Base-by-base conservation (phyloP, 2,797 vertebrate genomes). In the Xenops minutus region DNA sequence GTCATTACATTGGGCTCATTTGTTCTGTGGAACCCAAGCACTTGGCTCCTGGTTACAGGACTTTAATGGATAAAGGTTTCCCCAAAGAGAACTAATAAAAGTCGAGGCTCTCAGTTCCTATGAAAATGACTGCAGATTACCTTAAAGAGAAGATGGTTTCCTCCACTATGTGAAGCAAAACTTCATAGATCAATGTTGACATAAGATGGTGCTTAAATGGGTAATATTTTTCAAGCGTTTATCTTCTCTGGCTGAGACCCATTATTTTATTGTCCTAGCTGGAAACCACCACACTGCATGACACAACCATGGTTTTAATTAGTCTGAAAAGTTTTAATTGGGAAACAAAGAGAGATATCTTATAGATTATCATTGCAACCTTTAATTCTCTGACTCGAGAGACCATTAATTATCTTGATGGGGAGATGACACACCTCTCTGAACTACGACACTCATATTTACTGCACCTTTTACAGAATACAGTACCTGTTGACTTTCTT, bases 401-500 rank as follows among this genome's bases (percentile, higher is more conserved):
- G 93, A 58, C 91, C 71, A 95, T 96, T 97, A 91, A 91, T 95
- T 95, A 96, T 94, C 92, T 92, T 95, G 95, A 93, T 73, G 83
- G 95, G 95, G 73, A 86, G 55, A 68, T 93, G 96, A 96, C 95
- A 93, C 88, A 85, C 91, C 95, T 95, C 86, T 94, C 59, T 76
- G 89, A 96, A 96, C 81, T 64, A 39, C 66, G 82, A 67, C 92
- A 87, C 77, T 95, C 66, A 11, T 95, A 78, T 97, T 95, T 93
- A 87, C 93, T 49, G 69, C 93, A 80, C 85, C 71, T 92, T 73
- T 89, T 92, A 80, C 94, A 94, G 91, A 75, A 46, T 85, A 88
- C 80, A 61, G 69, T 91, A 96, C 96, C 97, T 97, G 97, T 98
- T 97, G 94, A 96, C 92, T 96, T 91, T 85, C 44, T 92, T 95